Evolutionary conservation across 2,797 vertebrate species (phyloP), one percentile per base, ranked within the genome.

Genomic region (Chaetophractus vellerosus): DNA sequence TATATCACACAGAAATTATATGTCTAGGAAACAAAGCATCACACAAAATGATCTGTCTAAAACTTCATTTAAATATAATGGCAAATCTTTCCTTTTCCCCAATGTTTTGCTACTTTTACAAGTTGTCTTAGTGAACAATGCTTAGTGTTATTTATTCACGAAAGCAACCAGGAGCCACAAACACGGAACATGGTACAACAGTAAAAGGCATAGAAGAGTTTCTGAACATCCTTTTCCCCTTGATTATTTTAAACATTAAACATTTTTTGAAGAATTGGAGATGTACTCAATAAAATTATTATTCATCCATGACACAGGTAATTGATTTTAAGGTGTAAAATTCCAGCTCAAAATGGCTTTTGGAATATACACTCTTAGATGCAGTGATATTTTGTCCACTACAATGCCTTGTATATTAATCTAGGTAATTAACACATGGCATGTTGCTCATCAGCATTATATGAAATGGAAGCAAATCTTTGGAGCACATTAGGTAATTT

Each of bases 281-380:
- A 84, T 87, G 16, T 78, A n/a, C 19, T 71, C 31, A 63, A 31
- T 76, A 57, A 78, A 94, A 24, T 78, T 88, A 74, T 78, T 76
- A 80, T 88, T 88, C 24, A 84, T 59, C 33, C 26, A 72, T 1
- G 5, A 55, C 72, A 38, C 63, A 92, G 2, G 18, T 66, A 79
- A 91, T 52, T 91, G 31, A 94, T 89, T 92, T 92, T 91, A 86
- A 80, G 18, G 26, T 95, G 45, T 74, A 95, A 89, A 84, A 5
- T 84, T 61, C 38, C 38, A 69, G 12, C 9, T 84, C 9, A 69
- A 64, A 64, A 81, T 78, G 28, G 1, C 14, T 94, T 90, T 79
- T 59, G 18, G 24, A 90, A 94, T 50, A 28, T 66, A 83, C 21
- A 50, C 24, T 82, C 5, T 81, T 64, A 55, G 36, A 59, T 64